These are phyloP conservation scores for Butastur rufipennis DNA, from an alignment of 2,113 vertebrate species.

Conservation along the genomic window DNA sequence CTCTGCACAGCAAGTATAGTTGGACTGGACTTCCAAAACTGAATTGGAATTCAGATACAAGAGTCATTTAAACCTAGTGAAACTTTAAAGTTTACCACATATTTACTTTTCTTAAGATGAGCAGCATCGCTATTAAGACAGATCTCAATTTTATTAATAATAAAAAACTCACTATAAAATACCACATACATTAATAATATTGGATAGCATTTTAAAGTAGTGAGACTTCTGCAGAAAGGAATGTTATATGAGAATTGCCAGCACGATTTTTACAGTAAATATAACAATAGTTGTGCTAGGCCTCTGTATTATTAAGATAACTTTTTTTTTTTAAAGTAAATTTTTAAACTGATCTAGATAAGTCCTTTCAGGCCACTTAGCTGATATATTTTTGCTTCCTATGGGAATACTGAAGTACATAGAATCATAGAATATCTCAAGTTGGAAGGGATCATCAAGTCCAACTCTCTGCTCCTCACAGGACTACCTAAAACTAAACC, in stretches of 20 bases:
- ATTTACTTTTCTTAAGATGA: neutral
- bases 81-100: neutral
- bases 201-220: neutral
- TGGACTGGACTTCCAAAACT: conserved; percentile 97
- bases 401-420: neutral
- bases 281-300: neutral
- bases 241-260: neutral
- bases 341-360: neutral
- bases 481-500: no score
- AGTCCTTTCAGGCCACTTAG: neutral
- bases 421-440: no score
- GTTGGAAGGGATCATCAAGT: no score
- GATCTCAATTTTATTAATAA: neutral
- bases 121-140: neutral
- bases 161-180: neutral
- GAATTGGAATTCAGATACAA: conserved; percentile 45
- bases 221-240: neutral
- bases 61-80: neutral
- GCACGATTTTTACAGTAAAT: neutral
- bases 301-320: neutral
- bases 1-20: conserved; percentile 92
- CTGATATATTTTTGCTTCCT: neutral
- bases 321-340: neutral
- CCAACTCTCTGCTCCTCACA: no score
- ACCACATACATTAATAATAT: neutral